A percentile compares a stretch with the other conserved stretches of the same genome.
Evolutionary conservation across 2,797 vertebrate genomes (phyloP).

Genomic region (Eupleurogrammus muticus): DNA sequence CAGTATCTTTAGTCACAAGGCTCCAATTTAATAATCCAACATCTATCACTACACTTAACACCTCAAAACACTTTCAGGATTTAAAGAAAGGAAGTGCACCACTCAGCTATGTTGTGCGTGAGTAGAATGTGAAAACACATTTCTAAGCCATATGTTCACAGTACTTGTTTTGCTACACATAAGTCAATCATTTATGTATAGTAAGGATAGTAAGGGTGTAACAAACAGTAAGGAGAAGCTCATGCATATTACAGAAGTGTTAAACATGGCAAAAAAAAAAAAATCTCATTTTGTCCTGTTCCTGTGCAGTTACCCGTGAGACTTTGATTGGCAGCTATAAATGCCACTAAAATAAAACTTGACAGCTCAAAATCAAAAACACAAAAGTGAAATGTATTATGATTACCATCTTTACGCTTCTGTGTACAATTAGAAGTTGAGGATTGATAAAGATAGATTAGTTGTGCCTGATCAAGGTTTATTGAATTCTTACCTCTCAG

Average conservation of each 20-base stretch:
- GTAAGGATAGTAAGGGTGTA: conserved; percentile 37
- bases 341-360: conserved; percentile 1
- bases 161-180: conserved; percentile 57
- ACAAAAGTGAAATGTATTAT: conserved; percentile 59
- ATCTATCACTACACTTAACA: conserved; percentile 27
- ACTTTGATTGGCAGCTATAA: neutral
- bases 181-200: conserved; percentile 57
- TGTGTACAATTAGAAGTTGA: conserved; percentile 65
- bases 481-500: conserved; percentile 82
- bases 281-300: conserved; percentile 49
- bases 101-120: conserved; percentile 25
- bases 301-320: conserved; percentile 6
- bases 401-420: conserved; percentile 63
- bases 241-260: conserved; percentile 26
- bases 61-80: conserved; percentile 33
- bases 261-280: conserved; percentile 38
- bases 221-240: conserved; percentile 26
- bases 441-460: conserved; percentile 77
- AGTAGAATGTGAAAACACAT: conserved; percentile 44
- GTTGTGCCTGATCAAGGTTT: conserved; percentile 80
- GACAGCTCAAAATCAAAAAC: conserved; percentile 8
- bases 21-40: conserved; percentile 23
- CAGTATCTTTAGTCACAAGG: conserved; percentile 19
- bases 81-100: conserved; percentile 29
- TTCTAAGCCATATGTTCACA: conserved; percentile 65